Base-by-base conservation (phyloP, 2,113 vertebrate species). In the Catharus fuscescens region DNA sequence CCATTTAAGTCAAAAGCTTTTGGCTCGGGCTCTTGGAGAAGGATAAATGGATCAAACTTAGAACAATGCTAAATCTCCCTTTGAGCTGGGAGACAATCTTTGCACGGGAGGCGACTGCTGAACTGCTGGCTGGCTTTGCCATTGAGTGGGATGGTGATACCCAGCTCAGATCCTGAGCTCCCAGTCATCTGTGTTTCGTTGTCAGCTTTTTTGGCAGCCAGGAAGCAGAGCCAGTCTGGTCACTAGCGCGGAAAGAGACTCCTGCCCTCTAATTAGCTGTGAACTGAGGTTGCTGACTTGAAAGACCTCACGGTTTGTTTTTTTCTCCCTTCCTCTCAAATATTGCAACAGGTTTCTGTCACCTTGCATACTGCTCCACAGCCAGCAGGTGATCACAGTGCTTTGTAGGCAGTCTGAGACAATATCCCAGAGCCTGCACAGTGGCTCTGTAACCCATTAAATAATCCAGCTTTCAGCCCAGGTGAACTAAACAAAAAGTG, bases 31-130 rank as follows among this genome's bases (percentile, higher is more conserved):
- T 59, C 34, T 54, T 70, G 50, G 67, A 90, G 50, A 80, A 66
- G 29, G 32, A 50, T 62, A 91, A 82, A 74, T 53, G 59, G 62
- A 80, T 54, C 70, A 88, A 87, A 85, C 10, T 31, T 76, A 92
- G 71, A 72, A 61, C 89, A 91, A 60, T 6, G 9, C 3, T 79
- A 81, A 57, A 62, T 66, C 61, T 66, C 29, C 9, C 29, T 60
- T 47, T 54, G 26, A 93, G 74, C 62, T 1, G 0, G 6, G 50
- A 93, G 57, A 52, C 34, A 36, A 48, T n/a, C 40, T 71, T 67
- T 72, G 44, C 2, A 3, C 0, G 0, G 44, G 44, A 70, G 56
- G n/a, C 0, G 3, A 44, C 19, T 67, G 57, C 17, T 3, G 2
- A 66, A 23, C 59, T 65, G 16, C 45, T 76, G 57, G 26, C n/a